phyloP scores from a whole-genome alignment of 2,113 vertebrate genomes.

The Tyto alba region DNA sequence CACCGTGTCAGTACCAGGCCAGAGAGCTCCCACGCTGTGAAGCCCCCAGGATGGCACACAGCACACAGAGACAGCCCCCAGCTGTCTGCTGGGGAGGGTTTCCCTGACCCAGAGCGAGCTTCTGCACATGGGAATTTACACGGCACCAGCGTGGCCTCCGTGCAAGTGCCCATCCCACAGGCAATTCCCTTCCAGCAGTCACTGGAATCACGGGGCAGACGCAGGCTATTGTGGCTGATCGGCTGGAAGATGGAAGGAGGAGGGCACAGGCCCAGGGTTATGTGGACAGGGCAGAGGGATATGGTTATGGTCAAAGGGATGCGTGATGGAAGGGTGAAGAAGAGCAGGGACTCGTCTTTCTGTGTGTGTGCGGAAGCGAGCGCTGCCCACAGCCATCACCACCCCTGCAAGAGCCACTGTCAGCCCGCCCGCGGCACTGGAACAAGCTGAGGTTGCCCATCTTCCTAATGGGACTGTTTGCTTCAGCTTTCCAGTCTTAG shows the following conservation, averaged over 20 bases:
- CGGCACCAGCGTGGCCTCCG: accelerated
- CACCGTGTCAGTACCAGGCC: neutral
- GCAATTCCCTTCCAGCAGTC: neutral
- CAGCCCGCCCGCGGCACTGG: too few relatives aligned
- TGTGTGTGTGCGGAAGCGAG: accelerated
- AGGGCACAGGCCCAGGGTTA: neutral
- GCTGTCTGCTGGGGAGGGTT: neutral
- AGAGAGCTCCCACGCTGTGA: neutral
- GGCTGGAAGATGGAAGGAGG: neutral
- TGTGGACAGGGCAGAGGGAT: neutral
- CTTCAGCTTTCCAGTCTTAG: neutral
- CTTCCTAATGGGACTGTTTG: neutral
- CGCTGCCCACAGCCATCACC: neutral
- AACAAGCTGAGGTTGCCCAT: neutral
- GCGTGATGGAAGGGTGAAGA: neutral
- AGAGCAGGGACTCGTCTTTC: neutral
- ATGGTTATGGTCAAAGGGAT: neutral
- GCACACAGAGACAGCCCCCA: neutral
- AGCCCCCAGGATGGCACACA: neutral
- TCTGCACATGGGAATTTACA: neutral
- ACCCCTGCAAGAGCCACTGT: too few relatives aligned
- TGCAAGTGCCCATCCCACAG: accelerated
- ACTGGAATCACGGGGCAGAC: neutral
- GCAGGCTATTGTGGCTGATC: neutral
- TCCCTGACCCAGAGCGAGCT: neutral